phyloP scores from a whole-genome alignment of 2,113 vertebrate species.

The Ceratotherium simum region DNA sequence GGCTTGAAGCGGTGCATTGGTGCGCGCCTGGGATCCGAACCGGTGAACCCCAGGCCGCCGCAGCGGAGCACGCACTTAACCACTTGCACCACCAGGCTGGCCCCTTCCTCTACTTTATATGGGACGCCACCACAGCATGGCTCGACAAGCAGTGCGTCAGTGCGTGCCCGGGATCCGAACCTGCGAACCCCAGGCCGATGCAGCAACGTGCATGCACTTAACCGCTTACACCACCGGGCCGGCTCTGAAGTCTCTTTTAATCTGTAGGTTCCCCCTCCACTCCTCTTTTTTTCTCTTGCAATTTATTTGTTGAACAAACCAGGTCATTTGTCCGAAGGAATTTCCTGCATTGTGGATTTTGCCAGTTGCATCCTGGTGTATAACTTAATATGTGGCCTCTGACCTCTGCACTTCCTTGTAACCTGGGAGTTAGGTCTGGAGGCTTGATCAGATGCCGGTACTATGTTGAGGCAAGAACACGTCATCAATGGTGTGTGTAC shows the following conservation, averaged over 20 bases:
- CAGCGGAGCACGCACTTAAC: no score
- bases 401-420: not conserved
- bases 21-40: no score
- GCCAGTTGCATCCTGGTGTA: not conserved
- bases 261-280: not conserved
- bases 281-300: not conserved
- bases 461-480: not conserved
- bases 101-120: no score
- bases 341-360: not conserved
- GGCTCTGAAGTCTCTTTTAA: not conserved
- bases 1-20: no score
- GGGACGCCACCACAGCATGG: no score
- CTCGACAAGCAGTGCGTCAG: no score
- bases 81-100: no score
- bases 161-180: no score
- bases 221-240: no score
- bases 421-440: not conserved
- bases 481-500: accelerated
- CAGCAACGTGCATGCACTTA: no score
- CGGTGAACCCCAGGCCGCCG: no score
- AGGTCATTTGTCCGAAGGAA: not conserved
- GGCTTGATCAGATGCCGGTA: not conserved
- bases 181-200: no score
- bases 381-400: not conserved
- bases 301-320: not conserved